phyloP scores from a whole-genome alignment of 1,140 invertebrate genomes.

The Protaetia brevitarsis region DNA sequence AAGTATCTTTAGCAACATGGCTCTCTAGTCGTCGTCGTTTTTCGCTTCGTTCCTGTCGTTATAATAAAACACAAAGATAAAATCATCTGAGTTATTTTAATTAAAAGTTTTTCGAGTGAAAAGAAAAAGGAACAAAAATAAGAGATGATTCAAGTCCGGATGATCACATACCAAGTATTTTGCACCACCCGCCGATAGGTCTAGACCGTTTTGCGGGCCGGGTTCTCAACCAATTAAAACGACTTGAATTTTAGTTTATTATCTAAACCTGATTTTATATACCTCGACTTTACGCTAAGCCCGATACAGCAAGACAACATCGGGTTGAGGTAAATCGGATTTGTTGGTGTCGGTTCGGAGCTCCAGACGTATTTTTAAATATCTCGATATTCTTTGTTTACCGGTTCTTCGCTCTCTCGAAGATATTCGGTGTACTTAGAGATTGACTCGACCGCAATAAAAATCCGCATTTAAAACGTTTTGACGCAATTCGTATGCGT shows the following conservation, averaged over 20 bases:
- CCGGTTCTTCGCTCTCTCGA: too few relatives aligned
- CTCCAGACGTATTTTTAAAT: too few relatives aligned
- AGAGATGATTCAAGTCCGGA: conserved; percentile 26
- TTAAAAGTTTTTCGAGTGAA: conserved; percentile 34
- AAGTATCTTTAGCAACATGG: conserved; percentile 16
- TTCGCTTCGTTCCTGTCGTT: conserved; percentile 14
- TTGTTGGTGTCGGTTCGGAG: not conserved
- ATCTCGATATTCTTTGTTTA: too few relatives aligned
- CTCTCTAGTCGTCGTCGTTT: conserved; percentile 4
- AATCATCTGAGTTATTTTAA: conserved; percentile 40
- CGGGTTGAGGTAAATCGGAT: not conserved
- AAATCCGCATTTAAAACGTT: too few relatives aligned
- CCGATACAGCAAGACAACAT: not conserved
- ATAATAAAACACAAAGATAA: conserved; percentile 21
- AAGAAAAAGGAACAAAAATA: conserved; percentile 17
- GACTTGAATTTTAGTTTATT: conserved; percentile 39
- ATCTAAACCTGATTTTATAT: conserved; percentile 38
- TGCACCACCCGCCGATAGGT: conserved; percentile 37
- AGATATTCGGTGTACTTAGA: too few relatives aligned
- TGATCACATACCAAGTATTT: conserved; percentile 33
- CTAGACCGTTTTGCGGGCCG: conserved; percentile 25
- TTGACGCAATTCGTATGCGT: too few relatives aligned
- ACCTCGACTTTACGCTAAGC: conserved; percentile 20
- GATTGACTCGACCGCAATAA: too few relatives aligned
- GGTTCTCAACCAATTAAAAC: conserved; percentile 41